These are phyloP conservation scores for Orientallactaga sibirica DNA, from an alignment of 2,797 vertebrate genomes.

Conservation along the genomic window DNA sequence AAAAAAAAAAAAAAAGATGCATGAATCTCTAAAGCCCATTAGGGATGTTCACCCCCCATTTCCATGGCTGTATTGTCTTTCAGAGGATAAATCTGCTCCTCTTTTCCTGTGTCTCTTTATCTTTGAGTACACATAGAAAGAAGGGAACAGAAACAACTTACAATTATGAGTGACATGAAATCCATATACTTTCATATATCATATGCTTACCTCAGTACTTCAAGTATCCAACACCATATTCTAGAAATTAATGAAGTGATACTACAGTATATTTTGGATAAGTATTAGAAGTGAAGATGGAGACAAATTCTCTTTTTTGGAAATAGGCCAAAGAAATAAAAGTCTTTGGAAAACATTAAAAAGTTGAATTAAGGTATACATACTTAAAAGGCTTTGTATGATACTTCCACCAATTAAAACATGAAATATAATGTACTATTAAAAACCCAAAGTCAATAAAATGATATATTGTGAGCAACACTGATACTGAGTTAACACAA, in stretches of 20 bases:
- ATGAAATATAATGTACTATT: slow-evolving; percentile 21
- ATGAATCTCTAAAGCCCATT: neutral
- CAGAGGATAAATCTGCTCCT: neutral
- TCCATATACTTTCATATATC: neutral
- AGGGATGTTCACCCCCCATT: neutral
- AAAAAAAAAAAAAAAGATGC: neutral
- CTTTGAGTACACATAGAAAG: neutral
- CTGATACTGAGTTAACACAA: slow-evolving; percentile 6
- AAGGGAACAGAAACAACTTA: too few relatives aligned
- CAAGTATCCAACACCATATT: neutral
- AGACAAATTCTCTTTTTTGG: neutral
- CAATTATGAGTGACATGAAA: neutral
- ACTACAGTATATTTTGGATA: neutral
- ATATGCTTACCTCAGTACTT: neutral
- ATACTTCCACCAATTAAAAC: neutral
- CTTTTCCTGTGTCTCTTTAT: neutral
- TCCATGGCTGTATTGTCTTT: neutral
- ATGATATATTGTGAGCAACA: neutral
- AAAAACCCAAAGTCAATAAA: neutral
- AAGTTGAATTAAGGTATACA: neutral
- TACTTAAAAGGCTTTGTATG: neutral
- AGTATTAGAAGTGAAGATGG: neutral
- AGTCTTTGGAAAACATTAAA: neutral
- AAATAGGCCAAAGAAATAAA: neutral
- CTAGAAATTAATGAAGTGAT: neutral